phyloP scores from a whole-genome alignment of 2,113 vertebrate genomes.

The Chamaetylas fuelleborni region DNA sequence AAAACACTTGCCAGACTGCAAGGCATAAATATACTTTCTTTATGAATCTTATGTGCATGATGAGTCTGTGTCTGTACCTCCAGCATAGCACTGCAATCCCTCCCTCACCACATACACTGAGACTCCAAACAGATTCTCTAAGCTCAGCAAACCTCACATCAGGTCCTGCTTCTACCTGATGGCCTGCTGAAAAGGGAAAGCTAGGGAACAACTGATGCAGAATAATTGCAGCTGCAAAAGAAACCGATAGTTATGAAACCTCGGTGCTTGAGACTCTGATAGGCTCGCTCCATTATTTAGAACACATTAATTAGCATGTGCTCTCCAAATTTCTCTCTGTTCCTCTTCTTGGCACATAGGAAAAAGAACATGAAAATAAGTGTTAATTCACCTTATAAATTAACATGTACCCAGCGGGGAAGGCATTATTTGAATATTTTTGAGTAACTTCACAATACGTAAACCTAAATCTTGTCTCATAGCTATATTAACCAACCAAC shows the following conservation, averaged over 20 bases:
- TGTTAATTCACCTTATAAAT: slow-evolving; percentile 75
- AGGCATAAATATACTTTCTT: not conserved
- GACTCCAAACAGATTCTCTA: fast-evolving
- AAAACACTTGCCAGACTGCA: not conserved
- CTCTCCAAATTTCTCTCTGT: slow-evolving; percentile 11
- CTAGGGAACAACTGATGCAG: not conserved
- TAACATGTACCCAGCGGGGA: slow-evolving; percentile 27
- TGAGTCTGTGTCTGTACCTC: not conserved
- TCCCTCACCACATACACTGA: not conserved
- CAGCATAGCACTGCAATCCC: not conserved
- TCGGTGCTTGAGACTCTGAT: not conserved
- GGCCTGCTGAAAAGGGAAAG: not conserved
- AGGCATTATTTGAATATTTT: slow-evolving; percentile 50
- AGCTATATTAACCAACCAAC: slow-evolving; percentile 67
- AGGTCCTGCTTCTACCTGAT: not conserved
- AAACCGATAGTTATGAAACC: not conserved
- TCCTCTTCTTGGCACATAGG: not conserved
- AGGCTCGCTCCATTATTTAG: not conserved
- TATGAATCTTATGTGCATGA: fast-evolving
- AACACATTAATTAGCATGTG: slow-evolving; percentile 44
- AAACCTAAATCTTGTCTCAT: not conserved
- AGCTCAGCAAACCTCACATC: not conserved
- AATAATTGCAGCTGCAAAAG: slow-evolving; percentile 13
- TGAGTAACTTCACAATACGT: slow-evolving; percentile 60
- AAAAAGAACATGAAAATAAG: slow-evolving; percentile 15